Base-by-base conservation (phyloP, 1,140 invertebrate species). In the Drusus annulatus region DNA sequence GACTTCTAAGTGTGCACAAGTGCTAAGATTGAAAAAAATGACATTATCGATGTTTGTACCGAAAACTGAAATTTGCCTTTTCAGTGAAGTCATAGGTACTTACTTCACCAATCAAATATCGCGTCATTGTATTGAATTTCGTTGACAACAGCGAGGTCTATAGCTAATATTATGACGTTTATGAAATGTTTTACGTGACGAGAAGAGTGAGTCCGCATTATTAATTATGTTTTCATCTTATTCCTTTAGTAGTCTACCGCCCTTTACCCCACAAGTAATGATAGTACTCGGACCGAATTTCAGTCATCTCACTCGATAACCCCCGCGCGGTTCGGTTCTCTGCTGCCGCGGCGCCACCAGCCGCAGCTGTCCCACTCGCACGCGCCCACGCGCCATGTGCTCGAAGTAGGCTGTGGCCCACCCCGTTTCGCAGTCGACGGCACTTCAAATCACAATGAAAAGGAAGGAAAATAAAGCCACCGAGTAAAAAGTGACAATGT, bases 261-360 rank as follows among this genome's bases (percentile, higher is more conserved):
- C 23, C 2, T 15, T 21, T 63, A 15, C 7, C 60, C 60, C 60
- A 23, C 23, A 25, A 31, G 8, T 45, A 15, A 16, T 13, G n/a
- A 36, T 68, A 45, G 15, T 16, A 16, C 31, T 31, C 31, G 3
- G 15, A 45, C 63, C 65, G 45, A 69, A 69, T 69, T 50, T 69
- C 65, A 69, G 65, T 69, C 69, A 74, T 74, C 69, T 74, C 51
- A 74, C 69, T 74, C 69, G 69, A 74, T 74, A 74, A 74, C 69
- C 69, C 69, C 69, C 10, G 16, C 4, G 13, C 16, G 50, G 17
- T 52, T 52, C 2, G 50, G 50, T 52, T 56, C 28, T 50, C n/a
- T 25, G 23, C 69, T 51, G 51, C 65, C 69, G 69, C 69, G 69
- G 69, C 69, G 69, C 69, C 52, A 74, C 69, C 52, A 13, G 10